Base-by-base conservation (phyloP, 2,113 vertebrate species). In the Salvelinus fontinalis region DNA sequence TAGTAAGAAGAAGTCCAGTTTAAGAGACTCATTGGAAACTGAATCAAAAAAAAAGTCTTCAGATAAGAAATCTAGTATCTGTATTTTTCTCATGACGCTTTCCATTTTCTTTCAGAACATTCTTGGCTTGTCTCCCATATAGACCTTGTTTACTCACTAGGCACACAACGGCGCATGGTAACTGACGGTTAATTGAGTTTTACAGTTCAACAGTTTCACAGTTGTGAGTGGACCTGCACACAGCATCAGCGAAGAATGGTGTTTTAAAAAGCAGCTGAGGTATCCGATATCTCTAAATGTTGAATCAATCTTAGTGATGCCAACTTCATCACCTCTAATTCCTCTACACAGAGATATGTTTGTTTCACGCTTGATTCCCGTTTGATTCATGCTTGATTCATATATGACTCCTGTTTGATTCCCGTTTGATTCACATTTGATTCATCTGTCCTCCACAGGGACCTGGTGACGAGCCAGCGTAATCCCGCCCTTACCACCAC, bases 401-500 rank as follows among this genome's bases (percentile, higher is more conserved):
- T 13, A 2, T 51, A 16, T 14, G 11, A 14, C 14, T 14, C 49
- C 3, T 31, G 9, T 11, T 14, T 14, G 49, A 51, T 51, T 51
- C 49, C 1, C 1, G 12, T 4, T 12, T 51, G 49, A 54, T 54
- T 54, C 51, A 54, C 3, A 0, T 54, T 18, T 54, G 51, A 16
- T 54, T 54, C 2, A 9, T 22, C n/a, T 79, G 64, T 27, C 79
- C 20, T 51, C 44, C 13, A 20, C 82, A 99, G 97, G 70, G 96
- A 96, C 83, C 93, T 98, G 91, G 94, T 97, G 70, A 95, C 94
- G 73, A 96, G 92, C 87, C 97, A 97, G 89, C 95, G 95, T 69
- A 90, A 79, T 3, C 74, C 92, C 14, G 93, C 89, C 48, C 89
- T 94, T 62, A 89, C 90, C 34, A 88, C 94, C 76, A 92, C 93